A percentile compares a stretch with the other conserved stretches of the same genome.
Evolutionary conservation across 2,797 vertebrate genomes (phyloP).

Genomic region (Anableps anableps): DNA sequence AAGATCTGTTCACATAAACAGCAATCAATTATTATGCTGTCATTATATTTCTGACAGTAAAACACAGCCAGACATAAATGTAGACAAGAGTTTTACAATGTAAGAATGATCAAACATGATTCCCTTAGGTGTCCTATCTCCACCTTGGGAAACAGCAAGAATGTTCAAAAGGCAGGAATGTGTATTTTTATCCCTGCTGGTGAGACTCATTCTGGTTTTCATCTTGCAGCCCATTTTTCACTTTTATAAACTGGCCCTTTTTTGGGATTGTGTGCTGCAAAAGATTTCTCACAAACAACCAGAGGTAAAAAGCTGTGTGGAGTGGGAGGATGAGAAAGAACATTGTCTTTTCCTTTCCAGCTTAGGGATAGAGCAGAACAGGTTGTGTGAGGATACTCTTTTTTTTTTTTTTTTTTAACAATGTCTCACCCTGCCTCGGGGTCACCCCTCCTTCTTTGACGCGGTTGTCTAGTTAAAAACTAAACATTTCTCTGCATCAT

Average conservation of each 20-base stretch:
- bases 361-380: constrained; percentile 73
- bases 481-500: constrained; percentile 55
- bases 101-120: constrained; percentile 42
- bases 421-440: constrained; percentile 64
- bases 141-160: constrained; percentile 42
- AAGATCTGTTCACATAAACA: background rate
- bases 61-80: constrained; percentile 1
- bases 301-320: constrained; percentile 72
- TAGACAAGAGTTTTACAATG: constrained; percentile 16
- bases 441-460: constrained; percentile 58
- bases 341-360: constrained; percentile 75
- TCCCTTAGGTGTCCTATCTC: constrained; percentile 56
- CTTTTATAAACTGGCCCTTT: constrained; percentile 55
- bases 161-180: constrained; percentile 59
- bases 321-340: constrained; percentile 79
- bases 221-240: constrained; percentile 53
- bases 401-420: constrained; percentile 73
- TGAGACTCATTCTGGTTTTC: constrained; percentile 61
- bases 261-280: constrained; percentile 53
- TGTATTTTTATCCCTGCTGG: constrained; percentile 62
- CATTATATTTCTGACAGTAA: constrained; percentile 1
- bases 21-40: background rate
- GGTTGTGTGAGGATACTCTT: constrained; percentile 76
- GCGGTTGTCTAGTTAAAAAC: constrained; percentile 42
- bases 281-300: constrained; percentile 70